Base-by-base conservation (phyloP, 2,888 invertebrate genomes). In the Sisyra nigra region DNA sequence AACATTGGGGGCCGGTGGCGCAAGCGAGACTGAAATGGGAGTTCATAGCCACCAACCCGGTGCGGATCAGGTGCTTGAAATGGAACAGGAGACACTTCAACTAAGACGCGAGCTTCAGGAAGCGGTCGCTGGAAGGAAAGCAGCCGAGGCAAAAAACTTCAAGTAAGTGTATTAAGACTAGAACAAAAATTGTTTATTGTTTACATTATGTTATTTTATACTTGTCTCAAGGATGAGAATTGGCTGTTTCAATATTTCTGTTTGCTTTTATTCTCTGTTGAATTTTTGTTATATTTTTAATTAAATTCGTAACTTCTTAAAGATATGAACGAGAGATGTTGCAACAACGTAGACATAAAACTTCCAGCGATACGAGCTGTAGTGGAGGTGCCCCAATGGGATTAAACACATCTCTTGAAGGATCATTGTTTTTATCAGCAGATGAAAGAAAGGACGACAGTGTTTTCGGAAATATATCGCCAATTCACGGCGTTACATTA, bases 21-120 rank as follows among this genome's bases (percentile, higher is more conserved):
- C 31, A 7, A 14, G 6, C 29, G 17, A 13, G n/a, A 10, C 40
- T 9, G 14, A 18, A 15, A 31, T 15, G 24, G 24, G 24, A 19
- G 13, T 8, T 14, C 31, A 29, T 17, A 31, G 31, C 5, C 11
- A 18, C 6, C 17, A 11, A 6, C 31, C 29, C 14, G 42, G 42
- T 3, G 58, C 59, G n/a, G 53, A 58, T n/a, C 64, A 64, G 47
- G 61, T 64, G 6, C 50, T 62, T 9, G 62, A 63, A 50, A 45
- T 64, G 8, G 75, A 74, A 43, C 54, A 67, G 8, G 74, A 75
- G 51, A 63, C 67, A 18, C 47, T 68, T 52, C 56, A 58, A 40
- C 51, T 65, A 32, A 65, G 72, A 52, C 65, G 68, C 48, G 75
- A 74, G 50, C 58, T 75, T 3, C 65, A 69, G 3, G 74, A 74